These are phyloP conservation scores for Piliocolobus tephrosceles DNA, from an alignment of 2,113 vertebrate species.

Conservation along the genomic window DNA sequence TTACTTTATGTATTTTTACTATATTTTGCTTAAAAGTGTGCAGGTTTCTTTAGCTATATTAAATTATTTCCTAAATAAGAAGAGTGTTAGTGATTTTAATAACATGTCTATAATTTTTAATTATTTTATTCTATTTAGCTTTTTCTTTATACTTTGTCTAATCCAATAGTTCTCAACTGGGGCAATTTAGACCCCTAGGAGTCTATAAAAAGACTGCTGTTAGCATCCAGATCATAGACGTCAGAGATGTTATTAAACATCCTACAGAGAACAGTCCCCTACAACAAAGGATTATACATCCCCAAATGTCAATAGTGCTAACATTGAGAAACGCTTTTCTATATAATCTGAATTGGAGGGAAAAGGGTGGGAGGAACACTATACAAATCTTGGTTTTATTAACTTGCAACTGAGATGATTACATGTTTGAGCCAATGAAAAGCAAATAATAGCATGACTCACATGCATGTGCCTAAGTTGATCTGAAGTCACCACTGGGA, in stretches of 20 bases:
- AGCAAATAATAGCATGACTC: not conserved
- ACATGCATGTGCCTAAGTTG: not conserved
- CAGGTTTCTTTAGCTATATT: not conserved
- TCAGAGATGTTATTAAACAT: not conserved
- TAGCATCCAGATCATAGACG: not conserved
- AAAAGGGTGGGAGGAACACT: not conserved
- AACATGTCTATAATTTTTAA: not conserved
- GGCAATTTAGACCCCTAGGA: not conserved
- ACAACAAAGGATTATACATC: not conserved
- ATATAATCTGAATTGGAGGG: not conserved
- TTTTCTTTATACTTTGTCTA: not conserved
- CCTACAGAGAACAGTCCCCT: not conserved
- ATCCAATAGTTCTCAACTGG: not conserved
- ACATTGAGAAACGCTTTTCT: not conserved
- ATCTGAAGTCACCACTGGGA: not conserved
- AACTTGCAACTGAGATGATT: not conserved
- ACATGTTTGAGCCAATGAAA: not conserved
- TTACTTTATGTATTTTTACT: not conserved
- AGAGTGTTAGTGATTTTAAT: not conserved
- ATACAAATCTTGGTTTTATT: not conserved
- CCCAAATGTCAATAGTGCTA: not conserved
- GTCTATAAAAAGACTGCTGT: not conserved
- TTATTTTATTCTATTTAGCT: not conserved
- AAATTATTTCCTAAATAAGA: conserved; percentile 27
- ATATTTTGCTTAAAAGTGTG: not conserved